Percentiles rank a stretch among this genome's conserved stretches.
phyloP scores from a whole-genome alignment of 2,797 vertebrate species.

The Tragelaphus eurycerus region DNA sequence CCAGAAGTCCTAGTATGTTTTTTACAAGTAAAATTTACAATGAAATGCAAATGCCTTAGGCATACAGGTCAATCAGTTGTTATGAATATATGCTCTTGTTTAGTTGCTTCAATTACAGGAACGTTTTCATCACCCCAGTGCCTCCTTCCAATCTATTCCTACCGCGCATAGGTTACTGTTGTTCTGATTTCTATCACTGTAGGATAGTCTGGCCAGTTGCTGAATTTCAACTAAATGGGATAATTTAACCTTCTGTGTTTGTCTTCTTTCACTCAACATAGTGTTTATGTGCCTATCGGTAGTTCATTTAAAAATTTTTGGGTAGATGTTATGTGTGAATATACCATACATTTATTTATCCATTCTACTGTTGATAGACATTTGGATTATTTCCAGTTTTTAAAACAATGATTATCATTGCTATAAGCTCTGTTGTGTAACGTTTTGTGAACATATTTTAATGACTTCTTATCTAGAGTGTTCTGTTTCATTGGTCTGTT shows the following conservation, averaged over 20 bases:
- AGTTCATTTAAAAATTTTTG: not conserved
- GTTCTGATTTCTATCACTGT: not conserved
- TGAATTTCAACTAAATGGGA: not conserved
- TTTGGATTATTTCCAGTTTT: not conserved
- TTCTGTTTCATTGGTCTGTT: not conserved
- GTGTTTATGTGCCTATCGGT: not conserved
- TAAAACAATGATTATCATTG: not conserved
- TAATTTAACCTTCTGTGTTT: not conserved
- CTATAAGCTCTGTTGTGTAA: not conserved
- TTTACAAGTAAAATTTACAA: not conserved
- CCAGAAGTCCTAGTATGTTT: not conserved
- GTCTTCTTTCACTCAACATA: not conserved
- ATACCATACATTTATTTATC: not conserved
- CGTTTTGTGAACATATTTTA: not conserved
- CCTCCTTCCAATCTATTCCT: not conserved
- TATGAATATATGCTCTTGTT: not conserved
- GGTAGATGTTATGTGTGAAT: not conserved
- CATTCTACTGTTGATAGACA: not conserved
- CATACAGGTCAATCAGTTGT: not conserved
- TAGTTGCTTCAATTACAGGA: not conserved
- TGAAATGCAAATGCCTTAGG: not conserved
- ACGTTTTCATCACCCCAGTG: not conserved
- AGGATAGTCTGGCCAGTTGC: not conserved
- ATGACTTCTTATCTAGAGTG: not conserved
- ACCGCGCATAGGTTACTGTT: not conserved